phyloP scores from a whole-genome alignment of 2,113 vertebrate genomes.

The Gambusia holbrooki region DNA sequence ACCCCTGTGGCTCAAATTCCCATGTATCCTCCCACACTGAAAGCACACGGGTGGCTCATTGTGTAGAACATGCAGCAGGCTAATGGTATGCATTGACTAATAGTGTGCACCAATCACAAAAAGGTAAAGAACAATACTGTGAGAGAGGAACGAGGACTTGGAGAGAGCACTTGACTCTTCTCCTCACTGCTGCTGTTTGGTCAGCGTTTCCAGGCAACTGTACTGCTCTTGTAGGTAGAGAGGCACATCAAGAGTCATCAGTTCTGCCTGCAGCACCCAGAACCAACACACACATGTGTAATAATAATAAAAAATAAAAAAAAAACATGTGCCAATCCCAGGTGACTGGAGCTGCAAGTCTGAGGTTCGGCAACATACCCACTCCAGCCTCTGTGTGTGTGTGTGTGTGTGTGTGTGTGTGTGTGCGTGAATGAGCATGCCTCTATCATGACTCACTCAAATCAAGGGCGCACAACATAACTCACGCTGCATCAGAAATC shows the following conservation, averaged over 20 bases:
- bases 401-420: constrained; percentile 29
- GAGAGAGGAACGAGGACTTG: constrained; percentile 63
- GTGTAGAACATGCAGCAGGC: constrained; percentile 38
- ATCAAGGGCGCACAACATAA: constrained; percentile 51
- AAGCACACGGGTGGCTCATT: constrained; percentile 2
- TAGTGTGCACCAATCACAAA: constrained; percentile 49
- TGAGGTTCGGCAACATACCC: constrained; percentile 59
- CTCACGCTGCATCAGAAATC: constrained; percentile 51
- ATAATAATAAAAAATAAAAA: too few species aligned
- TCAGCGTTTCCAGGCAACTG: constrained; percentile 81
- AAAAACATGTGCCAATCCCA: constrained; percentile 66
- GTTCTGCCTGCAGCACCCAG: constrained; percentile 72
- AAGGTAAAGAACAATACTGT: constrained; percentile 44
- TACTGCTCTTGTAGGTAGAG: constrained; percentile 78
- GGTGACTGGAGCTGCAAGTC: constrained; percentile 69
- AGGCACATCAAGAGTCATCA: constrained; percentile 77
- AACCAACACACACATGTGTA: constrained; percentile 26
- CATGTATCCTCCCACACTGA: constrained; percentile 10
- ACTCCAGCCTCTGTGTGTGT: constrained; percentile 25
- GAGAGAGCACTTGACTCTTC: constrained; percentile 79
- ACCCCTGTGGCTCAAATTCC: constrained; percentile 9
- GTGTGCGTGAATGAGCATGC: constrained; percentile 46
- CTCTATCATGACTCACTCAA: constrained; percentile 59
- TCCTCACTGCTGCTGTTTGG: constrained; percentile 78
- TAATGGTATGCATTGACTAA: constrained; percentile 46